Evolutionary conservation across 2,113 vertebrate genomes (phyloP).

Genomic region (Alligator sinensis): DNA sequence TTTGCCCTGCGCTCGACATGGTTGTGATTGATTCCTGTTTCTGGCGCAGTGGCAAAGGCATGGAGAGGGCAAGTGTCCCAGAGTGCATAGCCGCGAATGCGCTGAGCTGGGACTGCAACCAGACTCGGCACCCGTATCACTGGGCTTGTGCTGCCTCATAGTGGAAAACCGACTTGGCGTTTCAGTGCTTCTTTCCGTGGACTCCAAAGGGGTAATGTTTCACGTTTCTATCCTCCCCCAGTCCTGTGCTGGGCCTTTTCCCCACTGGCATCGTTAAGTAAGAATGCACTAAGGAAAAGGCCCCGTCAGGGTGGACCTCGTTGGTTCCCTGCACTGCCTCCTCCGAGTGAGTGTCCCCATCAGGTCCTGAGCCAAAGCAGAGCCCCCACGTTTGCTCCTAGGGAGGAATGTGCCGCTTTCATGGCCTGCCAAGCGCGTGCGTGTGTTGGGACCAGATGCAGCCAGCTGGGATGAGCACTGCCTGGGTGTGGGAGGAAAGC

Average conservation of each 20-base stretch:
- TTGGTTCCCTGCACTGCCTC: neutral
- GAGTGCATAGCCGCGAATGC: no score
- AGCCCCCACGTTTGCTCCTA: neutral
- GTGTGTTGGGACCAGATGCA: neutral
- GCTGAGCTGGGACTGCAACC: no score
- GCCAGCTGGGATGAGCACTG: neutral
- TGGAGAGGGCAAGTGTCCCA: no score
- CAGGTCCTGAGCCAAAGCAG: neutral
- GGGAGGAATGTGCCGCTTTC: neutral
- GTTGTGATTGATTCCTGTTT: neutral
- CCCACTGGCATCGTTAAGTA: neutral
- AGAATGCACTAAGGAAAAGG: neutral
- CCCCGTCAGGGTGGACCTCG: accelerated
- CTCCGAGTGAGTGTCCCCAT: neutral
- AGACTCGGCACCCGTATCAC: neutral
- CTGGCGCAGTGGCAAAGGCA: no score
- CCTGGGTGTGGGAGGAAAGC: neutral
- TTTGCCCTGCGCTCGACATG: neutral
- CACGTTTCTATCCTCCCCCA: neutral
- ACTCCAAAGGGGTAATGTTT: neutral
- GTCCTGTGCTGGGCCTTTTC: neutral
- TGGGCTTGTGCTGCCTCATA: neutral
- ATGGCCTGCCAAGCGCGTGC: neutral
- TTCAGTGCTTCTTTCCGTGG: neutral
- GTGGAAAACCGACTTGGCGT: neutral